A percentile compares a stretch with the other conserved stretches of the same genome.
Evolutionary conservation across 2,113 vertebrate genomes (phyloP).

Genomic region (Albula glossodonta): DNA sequence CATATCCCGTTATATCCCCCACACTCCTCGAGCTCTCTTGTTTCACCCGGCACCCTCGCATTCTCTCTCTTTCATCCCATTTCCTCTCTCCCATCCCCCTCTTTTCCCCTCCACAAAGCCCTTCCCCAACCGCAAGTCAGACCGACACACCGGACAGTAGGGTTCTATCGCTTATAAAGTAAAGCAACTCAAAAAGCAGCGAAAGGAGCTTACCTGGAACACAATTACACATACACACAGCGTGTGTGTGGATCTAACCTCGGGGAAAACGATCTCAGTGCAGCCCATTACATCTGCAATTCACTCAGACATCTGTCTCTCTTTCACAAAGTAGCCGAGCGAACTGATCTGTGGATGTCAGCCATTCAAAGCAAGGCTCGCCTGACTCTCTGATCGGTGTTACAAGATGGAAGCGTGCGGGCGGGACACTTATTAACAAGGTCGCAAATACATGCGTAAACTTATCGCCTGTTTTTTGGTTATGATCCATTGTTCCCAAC

Average conservation of each 20-base stretch:
- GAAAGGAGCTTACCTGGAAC: not conserved
- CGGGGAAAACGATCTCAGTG: not conserved
- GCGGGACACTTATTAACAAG: not conserved
- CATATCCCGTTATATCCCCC: not conserved
- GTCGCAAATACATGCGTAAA: constrained; percentile 24
- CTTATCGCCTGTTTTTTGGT: not conserved
- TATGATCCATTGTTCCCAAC: constrained; percentile 39
- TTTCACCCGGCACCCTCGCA: constrained; percentile 5
- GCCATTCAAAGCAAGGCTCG: not conserved
- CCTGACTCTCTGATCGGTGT: not conserved
- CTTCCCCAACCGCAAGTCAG: not conserved
- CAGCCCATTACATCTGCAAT: not conserved
- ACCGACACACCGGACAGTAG: not conserved
- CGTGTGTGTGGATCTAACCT: not conserved
- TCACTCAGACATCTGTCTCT: not conserved
- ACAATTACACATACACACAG: not conserved
- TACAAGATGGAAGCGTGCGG: not conserved
- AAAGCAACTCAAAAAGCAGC: not conserved
- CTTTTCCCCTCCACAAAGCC: constrained; percentile 18
- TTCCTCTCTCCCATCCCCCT: constrained; percentile 22
- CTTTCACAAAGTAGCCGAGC: not conserved
- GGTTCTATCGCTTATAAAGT: not conserved
- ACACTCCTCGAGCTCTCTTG: not conserved
- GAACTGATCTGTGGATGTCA: not conserved
- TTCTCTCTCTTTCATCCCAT: constrained; percentile 15